These are phyloP conservation scores for Spondyliosoma cantharus DNA, from an alignment of 2,797 vertebrate genomes.

Conservation along the genomic window DNA sequence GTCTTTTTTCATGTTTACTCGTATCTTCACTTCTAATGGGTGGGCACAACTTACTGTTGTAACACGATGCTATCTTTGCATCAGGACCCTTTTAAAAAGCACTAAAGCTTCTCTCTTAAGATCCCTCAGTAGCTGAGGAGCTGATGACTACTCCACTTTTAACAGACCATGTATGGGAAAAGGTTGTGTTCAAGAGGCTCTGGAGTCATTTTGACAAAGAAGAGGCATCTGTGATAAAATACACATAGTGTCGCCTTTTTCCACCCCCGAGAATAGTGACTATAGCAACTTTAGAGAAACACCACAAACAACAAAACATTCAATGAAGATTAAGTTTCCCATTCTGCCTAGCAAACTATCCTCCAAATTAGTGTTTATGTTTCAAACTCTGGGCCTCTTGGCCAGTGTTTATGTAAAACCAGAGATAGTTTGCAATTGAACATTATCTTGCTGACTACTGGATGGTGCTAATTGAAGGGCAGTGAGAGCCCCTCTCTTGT, in stretches of 20 bases:
- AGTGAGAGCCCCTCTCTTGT: conserved; percentile 67
- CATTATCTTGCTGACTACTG: conserved; percentile 71
- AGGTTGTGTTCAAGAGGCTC: conserved; percentile 15
- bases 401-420: conserved; percentile 76
- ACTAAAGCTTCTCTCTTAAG: conserved; percentile 35
- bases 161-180: conserved; percentile 58
- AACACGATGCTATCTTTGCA: conserved; percentile 56
- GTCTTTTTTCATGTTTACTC: conserved; percentile 48
- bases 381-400: conserved; percentile 63
- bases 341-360: conserved; percentile 26
- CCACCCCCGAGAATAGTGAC: conserved; percentile 17
- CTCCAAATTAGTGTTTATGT: conserved; percentile 65
- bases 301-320: conserved; percentile 21
- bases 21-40: conserved; percentile 48
- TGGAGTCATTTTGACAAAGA: conserved; percentile 26
- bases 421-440: conserved; percentile 75
- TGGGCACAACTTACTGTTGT: conserved; percentile 58
- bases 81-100: conserved; percentile 62
- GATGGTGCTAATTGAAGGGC: conserved; percentile 79
- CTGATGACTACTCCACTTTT: conserved; percentile 15
- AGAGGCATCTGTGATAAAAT: conserved; percentile 27
- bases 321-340: conserved; percentile 23
- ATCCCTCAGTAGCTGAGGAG: conserved; percentile 12
- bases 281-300: conserved; percentile 30
- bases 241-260: conserved; percentile 12